Evolutionary conservation across 2,797 vertebrate species (phyloP).

Genomic region (Masticophis lateralis): DNA sequence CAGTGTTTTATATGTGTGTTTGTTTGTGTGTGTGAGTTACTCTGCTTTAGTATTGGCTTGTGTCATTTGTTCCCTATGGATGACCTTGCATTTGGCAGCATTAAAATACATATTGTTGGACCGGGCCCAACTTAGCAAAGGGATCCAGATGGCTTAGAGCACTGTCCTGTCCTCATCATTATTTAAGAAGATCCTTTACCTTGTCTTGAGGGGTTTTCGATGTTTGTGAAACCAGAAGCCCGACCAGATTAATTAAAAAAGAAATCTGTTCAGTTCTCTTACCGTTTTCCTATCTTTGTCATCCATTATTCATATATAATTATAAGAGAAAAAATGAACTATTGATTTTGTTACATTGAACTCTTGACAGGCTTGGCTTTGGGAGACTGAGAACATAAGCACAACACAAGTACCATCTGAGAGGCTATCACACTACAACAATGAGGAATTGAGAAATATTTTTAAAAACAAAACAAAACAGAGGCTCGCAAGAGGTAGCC

Average conservation of each 20-base stretch:
- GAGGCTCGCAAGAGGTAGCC: neutral
- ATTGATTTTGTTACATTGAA: conserved; percentile 12
- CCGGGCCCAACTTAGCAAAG: neutral
- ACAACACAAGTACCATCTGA: neutral
- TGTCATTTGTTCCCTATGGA: neutral
- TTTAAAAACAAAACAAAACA: neutral
- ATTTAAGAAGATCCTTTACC: conserved; percentile 29
- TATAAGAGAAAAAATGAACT: neutral
- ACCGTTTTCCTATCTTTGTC: conserved; percentile 5
- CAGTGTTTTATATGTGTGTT: neutral
- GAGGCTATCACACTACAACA: neutral
- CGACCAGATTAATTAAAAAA: conserved; percentile 33
- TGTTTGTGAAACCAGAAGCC: conserved; percentile 30
- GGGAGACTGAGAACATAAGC: neutral
- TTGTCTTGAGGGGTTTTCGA: conserved; percentile 25
- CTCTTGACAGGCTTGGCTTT: conserved; percentile 14
- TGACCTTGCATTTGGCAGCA: conserved; percentile 23
- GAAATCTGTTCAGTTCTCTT: conserved; percentile 28
- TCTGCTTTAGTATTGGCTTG: neutral
- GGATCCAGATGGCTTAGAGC: conserved; percentile 25
- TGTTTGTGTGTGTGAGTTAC: neutral
- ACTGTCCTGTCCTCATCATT: conserved; percentile 28
- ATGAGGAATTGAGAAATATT: neutral
- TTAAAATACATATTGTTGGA: conserved; percentile 15
- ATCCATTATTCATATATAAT: conserved; percentile 25